Conservation (phyloP, 2,888 invertebrate genomes). For the Criorhina ranunculi region DNA sequence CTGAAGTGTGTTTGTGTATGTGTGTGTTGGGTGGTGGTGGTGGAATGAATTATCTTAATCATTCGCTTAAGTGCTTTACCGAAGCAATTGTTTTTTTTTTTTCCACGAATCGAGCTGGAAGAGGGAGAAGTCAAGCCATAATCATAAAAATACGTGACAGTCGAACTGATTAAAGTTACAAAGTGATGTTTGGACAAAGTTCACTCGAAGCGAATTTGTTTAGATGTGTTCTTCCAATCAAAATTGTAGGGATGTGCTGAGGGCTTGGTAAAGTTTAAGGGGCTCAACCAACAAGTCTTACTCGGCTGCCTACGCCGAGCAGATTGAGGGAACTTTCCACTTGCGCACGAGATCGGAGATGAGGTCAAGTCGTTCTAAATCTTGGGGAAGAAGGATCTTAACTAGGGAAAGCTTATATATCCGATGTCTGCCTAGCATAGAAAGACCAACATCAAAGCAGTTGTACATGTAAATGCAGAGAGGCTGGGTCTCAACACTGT, state of each 20-base stretch:
- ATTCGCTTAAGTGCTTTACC: constrained; percentile 72
- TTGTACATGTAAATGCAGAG: no score
- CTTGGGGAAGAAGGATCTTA: no score
- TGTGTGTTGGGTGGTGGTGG: not conserved
- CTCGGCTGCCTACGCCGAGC: no score
- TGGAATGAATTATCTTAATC: constrained; percentile 74
- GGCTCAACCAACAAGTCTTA: not conserved
- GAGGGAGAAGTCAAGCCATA: constrained; percentile 46
- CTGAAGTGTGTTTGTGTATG: not conserved
- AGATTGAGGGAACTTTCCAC: no score
- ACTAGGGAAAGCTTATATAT: no score
- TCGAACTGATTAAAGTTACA: constrained; percentile 68
- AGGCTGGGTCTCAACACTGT: no score
- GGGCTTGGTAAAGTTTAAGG: not conserved
- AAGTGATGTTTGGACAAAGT: constrained; percentile 64
- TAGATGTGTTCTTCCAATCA: constrained; percentile 59
- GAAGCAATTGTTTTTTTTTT: constrained; percentile 69
- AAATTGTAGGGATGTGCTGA: not conserved
- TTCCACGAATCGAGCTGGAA: not conserved
- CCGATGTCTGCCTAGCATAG: no score
- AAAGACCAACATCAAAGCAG: no score
- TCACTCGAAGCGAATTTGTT: constrained; percentile 48
- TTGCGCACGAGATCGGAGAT: no score
- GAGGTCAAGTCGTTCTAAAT: no score
- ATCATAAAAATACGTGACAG: constrained; percentile 70